phyloP scores from a whole-genome alignment of 2,113 vertebrate genomes.

The Heliornis fulica region DNA sequence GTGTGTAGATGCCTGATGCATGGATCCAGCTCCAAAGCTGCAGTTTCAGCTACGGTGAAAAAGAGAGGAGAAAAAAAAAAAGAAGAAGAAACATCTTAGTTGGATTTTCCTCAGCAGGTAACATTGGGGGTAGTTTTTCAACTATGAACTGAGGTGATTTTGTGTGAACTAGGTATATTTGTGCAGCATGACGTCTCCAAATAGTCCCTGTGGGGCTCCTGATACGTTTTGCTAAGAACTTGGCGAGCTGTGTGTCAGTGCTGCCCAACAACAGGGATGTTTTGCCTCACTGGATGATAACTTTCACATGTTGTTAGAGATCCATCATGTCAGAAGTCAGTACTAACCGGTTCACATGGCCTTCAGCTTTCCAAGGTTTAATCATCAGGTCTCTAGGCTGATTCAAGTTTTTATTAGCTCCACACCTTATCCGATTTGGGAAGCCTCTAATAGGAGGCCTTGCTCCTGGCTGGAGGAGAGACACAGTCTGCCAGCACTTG shows the following conservation, averaged over 20 bases:
- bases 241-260: not conserved
- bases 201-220: not conserved
- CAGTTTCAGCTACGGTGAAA: not conserved
- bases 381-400: not conserved
- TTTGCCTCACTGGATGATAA: not conserved
- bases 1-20: not conserved
- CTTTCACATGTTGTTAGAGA: slow-evolving; percentile 10
- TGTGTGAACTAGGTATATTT: not conserved
- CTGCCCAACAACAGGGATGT: not conserved
- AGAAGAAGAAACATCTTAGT: not conserved
- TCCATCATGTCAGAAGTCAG: not conserved
- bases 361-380: not conserved
- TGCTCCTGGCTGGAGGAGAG: not conserved
- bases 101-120: slow-evolving; percentile 11
- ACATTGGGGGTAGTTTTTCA: not conserved
- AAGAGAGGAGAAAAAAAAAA: no score
- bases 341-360: not conserved
- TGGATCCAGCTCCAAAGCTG: not conserved
- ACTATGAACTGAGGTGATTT: not conserved
- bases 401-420: not conserved
- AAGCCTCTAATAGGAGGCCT: not conserved
- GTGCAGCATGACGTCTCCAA: not conserved
- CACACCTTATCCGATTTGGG: not conserved
- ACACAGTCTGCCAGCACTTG: not conserved
- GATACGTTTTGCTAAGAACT: not conserved